Evolutionary conservation across 2,113 vertebrate species (phyloP).

Genomic region (Toxostoma redivivum): DNA sequence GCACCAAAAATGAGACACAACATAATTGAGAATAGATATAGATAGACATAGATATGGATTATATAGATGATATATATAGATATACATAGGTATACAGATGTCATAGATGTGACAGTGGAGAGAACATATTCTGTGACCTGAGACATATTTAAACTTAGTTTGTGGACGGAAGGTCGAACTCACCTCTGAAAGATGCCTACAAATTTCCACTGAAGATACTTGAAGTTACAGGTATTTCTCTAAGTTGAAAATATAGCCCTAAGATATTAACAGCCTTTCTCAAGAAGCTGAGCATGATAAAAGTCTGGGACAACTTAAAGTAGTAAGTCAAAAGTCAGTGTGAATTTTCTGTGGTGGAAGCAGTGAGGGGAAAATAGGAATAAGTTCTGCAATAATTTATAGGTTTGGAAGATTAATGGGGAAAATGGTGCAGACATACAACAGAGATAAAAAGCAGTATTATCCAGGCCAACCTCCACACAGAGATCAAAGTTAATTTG

Average conservation of each 20-base stretch:
- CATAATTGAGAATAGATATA: background rate
- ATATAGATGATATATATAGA: background rate
- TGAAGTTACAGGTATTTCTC: background rate
- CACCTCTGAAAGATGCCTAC: background rate
- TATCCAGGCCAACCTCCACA: constrained; percentile 14
- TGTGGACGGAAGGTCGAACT: background rate
- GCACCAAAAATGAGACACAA: background rate
- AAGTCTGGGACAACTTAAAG: constrained; percentile 6
- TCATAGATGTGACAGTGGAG: background rate
- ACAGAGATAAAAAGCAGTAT: constrained; percentile 52
- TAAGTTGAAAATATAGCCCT: background rate
- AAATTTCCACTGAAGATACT: background rate
- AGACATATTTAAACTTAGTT: background rate
- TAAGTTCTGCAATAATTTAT: constrained; percentile 43
- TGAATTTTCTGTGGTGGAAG: background rate
- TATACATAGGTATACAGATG: background rate
- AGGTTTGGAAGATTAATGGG: constrained; percentile 42
- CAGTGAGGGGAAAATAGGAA: constrained; percentile 23
- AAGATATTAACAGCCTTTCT: background rate
- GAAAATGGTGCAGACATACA: constrained; percentile 26
- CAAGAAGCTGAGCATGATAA: constrained; percentile 4
- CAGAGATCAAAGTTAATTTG: constrained; percentile 45
- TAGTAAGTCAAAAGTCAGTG: constrained; percentile 24
- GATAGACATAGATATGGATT: background rate
- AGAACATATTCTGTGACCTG: background rate